Evolutionary conservation across 1,140 invertebrate species (phyloP).

Genomic region (Oryctes rhinoceros): DNA sequence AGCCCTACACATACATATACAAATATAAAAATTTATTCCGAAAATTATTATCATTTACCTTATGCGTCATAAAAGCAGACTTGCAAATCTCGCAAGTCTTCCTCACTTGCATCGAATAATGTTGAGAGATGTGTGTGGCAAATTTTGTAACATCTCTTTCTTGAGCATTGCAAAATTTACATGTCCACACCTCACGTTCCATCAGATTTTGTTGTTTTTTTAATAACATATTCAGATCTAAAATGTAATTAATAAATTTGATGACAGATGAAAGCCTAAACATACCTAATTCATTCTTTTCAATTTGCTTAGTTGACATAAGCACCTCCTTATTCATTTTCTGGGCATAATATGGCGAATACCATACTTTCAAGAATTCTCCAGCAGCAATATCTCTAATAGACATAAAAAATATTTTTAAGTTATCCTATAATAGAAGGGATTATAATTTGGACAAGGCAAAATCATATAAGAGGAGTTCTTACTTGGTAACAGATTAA

Average conservation of each 20-base stretch:
- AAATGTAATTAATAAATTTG: slow-evolving; percentile 35
- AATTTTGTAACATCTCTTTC: slow-evolving; percentile 56
- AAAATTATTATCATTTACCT: slow-evolving; percentile 48
- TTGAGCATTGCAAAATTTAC: slow-evolving; percentile 59
- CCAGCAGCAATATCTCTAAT: slow-evolving; percentile 65
- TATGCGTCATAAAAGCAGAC: slow-evolving; percentile 48
- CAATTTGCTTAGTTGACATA: neutral
- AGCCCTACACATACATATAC: slow-evolving; percentile 43
- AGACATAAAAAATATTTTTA: slow-evolving; percentile 69
- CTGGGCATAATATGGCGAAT: slow-evolving; percentile 64
- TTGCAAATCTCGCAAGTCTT: slow-evolving; percentile 56
- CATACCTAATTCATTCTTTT: neutral
- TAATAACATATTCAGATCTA: slow-evolving; percentile 52
- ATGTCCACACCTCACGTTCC: slow-evolving; percentile 57
- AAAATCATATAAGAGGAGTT: neutral
- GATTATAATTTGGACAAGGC: neutral
- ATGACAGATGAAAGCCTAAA: neutral
- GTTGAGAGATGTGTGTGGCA: slow-evolving; percentile 57
- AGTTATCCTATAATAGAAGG: slow-evolving; percentile 59
- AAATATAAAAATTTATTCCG: neutral
- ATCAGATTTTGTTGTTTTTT: slow-evolving; percentile 57
- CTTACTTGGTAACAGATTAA: slow-evolving; percentile 71
- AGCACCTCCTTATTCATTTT: slow-evolving; percentile 60
- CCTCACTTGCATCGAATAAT: slow-evolving; percentile 53
- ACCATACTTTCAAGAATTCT: slow-evolving; percentile 70